Evolutionary conservation across 2,113 vertebrate species (phyloP).

Genomic region (Takifugu flavidus): DNA sequence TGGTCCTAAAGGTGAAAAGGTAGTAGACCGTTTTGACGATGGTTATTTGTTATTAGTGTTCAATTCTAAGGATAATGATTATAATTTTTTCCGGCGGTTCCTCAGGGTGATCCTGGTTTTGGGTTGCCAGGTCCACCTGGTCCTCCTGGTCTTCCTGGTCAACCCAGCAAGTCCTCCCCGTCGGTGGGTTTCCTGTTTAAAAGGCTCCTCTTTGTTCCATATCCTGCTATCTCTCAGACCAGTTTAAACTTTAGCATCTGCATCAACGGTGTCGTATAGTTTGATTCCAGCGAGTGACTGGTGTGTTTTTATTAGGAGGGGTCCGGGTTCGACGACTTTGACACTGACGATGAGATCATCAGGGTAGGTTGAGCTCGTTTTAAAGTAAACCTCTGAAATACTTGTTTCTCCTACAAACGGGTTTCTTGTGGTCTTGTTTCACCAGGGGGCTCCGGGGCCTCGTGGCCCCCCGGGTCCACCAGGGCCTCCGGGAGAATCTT

Average conservation of each 20-base stretch:
- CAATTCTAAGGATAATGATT: too few relatives aligned
- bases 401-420: neutral
- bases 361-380: conserved; percentile 54
- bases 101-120: conserved; percentile 77
- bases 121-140: conserved; percentile 77
- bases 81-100: conserved; percentile 10
- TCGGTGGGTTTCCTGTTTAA: conserved; percentile 27
- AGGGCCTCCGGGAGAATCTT: conserved; percentile 73
- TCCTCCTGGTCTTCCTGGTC: conserved; percentile 72
- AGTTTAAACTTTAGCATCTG: too few relatives aligned
- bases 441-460: conserved; percentile 74
- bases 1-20: conserved; percentile 80
- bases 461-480: conserved; percentile 80
- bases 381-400: neutral
- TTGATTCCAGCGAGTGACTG: neutral
- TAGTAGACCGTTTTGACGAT: neutral
- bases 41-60: too few relatives aligned
- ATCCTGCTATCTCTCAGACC: neutral
- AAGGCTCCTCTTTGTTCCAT: too few relatives aligned
- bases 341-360: conserved; percentile 71
- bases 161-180: conserved; percentile 37
- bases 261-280: neutral
- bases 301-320: conserved; percentile 73
- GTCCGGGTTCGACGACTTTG: conserved; percentile 74
- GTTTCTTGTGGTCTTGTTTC: neutral